Evolutionary conservation across 1,140 invertebrate genomes (phyloP), one percentile per base, ranked within the genome.

Genomic region (Bradysia coprophila): DNA sequence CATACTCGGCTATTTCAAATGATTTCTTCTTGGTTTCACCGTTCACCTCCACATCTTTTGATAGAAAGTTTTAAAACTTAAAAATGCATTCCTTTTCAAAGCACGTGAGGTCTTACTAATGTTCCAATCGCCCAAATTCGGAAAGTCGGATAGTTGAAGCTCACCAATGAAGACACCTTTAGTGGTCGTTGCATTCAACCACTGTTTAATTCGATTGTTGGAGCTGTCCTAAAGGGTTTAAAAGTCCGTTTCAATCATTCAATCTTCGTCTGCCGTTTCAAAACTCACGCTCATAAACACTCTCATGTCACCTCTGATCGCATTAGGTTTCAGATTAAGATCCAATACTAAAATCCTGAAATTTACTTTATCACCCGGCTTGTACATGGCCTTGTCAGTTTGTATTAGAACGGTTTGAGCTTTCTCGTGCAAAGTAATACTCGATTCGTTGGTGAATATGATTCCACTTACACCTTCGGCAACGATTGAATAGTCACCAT

Each of bases 381-480:
- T 87, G 57, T 96, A 97, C 43, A 94, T 80, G 2, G 83, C 76
- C 63, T 91, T 88, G 59, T 97, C 92, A 0, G 90, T 94, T 60
- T 96, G 91, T 43, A 96, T 76, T 51, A 94, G 89, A 31, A 85
- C 71, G 21, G 55, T 51, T 13, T 42, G 22, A 38, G 21, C 34
- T 39, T 38, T 42, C n/a, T 16, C 5, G 13, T 21, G 10, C 13
- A 42, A 32, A 21, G 21, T 10, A 20, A 32, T 15, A 20, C 40
- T 4, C 8, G 9, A 37, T 36, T 24, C 16, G 21, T 33, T 40
- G 9, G 19, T 21, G 31, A 32, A 38, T 20, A 32, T 15, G 23
- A 34, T 15, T 21, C 19, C 37, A 36, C 15, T 22, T 18, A 45
- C 21, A 19, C 31, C 31, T 41, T 33, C 13, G 9, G 31, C 18